Evolutionary conservation across 2,888 invertebrate species (phyloP), one percentile per base, ranked within the genome.

Genomic region (Corythucha ciliata): DNA sequence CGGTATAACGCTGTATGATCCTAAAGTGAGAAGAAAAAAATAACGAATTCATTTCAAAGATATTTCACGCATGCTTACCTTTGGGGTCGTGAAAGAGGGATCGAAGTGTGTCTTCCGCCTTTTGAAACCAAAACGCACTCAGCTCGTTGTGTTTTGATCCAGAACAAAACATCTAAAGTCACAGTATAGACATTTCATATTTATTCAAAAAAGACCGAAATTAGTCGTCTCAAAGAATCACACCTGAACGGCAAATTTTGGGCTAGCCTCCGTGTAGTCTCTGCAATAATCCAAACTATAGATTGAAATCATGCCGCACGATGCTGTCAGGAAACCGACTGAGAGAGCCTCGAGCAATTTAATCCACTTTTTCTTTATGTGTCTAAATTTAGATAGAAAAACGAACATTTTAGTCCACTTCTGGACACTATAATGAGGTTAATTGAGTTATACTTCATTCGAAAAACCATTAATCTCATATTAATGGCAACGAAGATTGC

Each of bases 71-170:
- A 20, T 20, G n/a, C 45, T 57, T 54, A 62, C 62, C 61, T 52
- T 59, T 58, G 4, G 68, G 66, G 60, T 72, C 73, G 63, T 79
- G 79, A 60, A 80, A 76, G 3, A 80, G 63, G 53, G 71, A 71
- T 54, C 71, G 70, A 18, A 78, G 74, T 56, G 73, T 71, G 37
- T 72, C 71, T 65, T 80, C 79, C 4, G 79, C 78, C 18, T 76
- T 75, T 59, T 75, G 74, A 60, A 79, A 75, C 69, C 78, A 76
- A 39, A 80, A 67, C 32, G 72, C 68, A 20, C 76, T 75, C 57
- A 76, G 70, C 8, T 75, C 72, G 57, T 73, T 76, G 63, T 73
- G 76, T 59, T 75, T 68, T 2, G 77, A 77, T 61, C 74, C 74
- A 32, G 68, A 66, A 63, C 79, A 79, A 63, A 72, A 72, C 65